Base-by-base conservation (phyloP, 2,113 vertebrate genomes). In the Etheostoma spectabile region DNA sequence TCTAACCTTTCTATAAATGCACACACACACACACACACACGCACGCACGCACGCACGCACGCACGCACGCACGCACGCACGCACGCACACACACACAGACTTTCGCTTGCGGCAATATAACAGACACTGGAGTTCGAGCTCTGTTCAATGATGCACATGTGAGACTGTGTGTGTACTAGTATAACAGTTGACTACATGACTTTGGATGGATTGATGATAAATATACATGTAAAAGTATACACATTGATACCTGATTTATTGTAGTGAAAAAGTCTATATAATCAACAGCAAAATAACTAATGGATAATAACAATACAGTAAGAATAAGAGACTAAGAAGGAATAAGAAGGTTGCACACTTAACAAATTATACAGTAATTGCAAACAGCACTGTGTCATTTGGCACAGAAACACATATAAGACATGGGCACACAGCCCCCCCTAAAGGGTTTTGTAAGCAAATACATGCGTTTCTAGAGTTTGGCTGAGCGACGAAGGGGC, bases 361-460 rank as follows among this genome's bases (percentile, higher is more conserved):
- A 80, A 55, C 59, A 61, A 46, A 74, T 73, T 15, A 68, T 30
- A 35, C 65, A 72, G 48, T 83, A 61, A 81, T 57, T 72, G 46
- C 42, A 69, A n/a, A 35, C 66, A 53, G 19, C 19, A 38, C 6
- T 72, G 4, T 68, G 22, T 52, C 57, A 30, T 57, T 67, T 60
- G 38, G 33, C 35, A 55, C 1, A 27, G 7, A 46, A 21, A 27
- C 42, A 48, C n/a, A 66, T 11, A 33, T 33, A 63, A 84, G 38
- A 75, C 13, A 56, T 86, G 53, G 22, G 14, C 3, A 11, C 11
- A 52, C 64, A 83, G 81, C 82, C 3, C 66, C 88, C 74, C 53
- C 93, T 88, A 27, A 27, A 27, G 80, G 92, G 86, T 33, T 52
- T 16, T 49, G 15, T 22, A 21, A 48, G 16, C 8, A 46, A 85